Evolutionary conservation across 2,113 vertebrate genomes (phyloP).

Genomic region (Nestor notabilis): DNA sequence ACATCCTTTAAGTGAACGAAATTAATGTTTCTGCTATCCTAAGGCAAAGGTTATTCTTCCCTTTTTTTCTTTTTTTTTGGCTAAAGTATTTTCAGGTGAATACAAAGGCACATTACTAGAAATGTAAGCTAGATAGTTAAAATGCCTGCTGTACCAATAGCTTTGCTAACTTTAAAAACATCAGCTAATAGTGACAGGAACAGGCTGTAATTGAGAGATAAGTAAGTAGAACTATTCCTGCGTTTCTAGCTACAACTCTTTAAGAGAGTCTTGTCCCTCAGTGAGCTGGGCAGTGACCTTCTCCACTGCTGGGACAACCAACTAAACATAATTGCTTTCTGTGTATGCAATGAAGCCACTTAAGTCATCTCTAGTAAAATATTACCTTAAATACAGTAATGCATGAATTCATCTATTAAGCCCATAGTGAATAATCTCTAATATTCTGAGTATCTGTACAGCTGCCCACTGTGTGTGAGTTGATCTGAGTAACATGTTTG

Average conservation of each 20-base stretch:
- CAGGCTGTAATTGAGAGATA: background rate
- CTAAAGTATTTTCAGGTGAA: background rate
- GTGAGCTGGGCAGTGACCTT: fast-evolving
- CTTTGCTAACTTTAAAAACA: background rate
- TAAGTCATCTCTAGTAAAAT: background rate
- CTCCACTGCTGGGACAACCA: background rate
- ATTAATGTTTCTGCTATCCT: background rate
- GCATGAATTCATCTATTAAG: background rate
- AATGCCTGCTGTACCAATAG: background rate
- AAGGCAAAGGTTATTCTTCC: background rate
- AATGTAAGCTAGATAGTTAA: background rate
- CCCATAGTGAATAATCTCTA: background rate
- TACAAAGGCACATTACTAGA: background rate
- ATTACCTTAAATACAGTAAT: background rate
- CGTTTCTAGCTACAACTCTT: background rate
- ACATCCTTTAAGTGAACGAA: background rate
- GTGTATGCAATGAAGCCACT: background rate
- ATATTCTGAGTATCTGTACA: background rate
- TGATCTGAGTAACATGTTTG: background rate
- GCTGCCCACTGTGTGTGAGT: background rate
- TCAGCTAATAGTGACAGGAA: background rate
- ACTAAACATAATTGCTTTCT: background rate
- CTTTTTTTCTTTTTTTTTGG: background rate
- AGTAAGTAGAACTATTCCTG: background rate
- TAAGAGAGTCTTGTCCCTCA: background rate